Evolutionary conservation across 2,113 vertebrate genomes (phyloP), one percentile per base, ranked within the genome.

Genomic region (Hassar affinis): DNA sequence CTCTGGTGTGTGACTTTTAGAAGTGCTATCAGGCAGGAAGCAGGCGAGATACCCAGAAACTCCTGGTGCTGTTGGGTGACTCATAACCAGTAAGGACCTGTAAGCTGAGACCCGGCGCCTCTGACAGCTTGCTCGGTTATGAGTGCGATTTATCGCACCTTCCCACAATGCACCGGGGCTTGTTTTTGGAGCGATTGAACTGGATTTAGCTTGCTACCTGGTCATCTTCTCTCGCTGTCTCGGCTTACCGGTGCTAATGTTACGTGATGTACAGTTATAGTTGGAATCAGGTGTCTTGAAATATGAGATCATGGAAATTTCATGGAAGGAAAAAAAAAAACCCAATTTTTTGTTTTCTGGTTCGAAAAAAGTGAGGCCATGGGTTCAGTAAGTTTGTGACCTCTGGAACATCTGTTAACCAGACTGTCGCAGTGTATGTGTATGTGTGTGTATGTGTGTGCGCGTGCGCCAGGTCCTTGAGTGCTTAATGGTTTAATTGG

Each of bases 401-500:
- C 84, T 38, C 56, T 79, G 68, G 72, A 61, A 45, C 72, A 76
- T 61, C 71, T 85, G 78, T 82, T 87, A 88, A 90, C 90, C 91
- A 92, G 89, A 90, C 84, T 62, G 87, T 88, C 87, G 89, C 91
- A 88, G 89, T 90, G 85, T 20, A 82, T 69, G 62, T 85, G 64
- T 8, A 33, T 18, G 35, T 87, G 69, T 56, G 84, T 22, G 83
- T 69, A n/a, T n/a, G 66, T 85, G 68, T 33, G 18, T 4, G 69
- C 6, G 68, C 4, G 68, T 1, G 12, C 85, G 54, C 59, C 33
- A 83, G 35, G 87, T 86, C 89, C 89, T 89, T 75, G 89, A 91
- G 91, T 89, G 87, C 88, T 88, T 93, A 93, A 93, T 92, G 78
- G 86, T 88, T 92, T 92, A 94, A 94, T 92, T 93, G 90, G 89